Conservation (phyloP, 2,888 invertebrate genomes). For the Oxytorus armatus region DNA sequence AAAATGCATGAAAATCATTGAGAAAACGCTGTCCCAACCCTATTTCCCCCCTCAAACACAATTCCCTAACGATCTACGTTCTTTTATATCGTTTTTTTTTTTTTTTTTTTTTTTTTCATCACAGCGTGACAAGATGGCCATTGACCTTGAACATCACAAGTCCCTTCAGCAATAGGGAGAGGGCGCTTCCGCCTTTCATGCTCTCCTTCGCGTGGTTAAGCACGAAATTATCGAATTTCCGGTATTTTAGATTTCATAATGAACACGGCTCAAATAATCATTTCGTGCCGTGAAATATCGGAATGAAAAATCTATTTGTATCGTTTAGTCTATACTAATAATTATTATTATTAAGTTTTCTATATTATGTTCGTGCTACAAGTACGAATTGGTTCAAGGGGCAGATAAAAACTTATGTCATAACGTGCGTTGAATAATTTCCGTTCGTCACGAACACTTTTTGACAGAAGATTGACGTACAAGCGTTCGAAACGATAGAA, state of each 20-base stretch:
- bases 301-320: background rate
- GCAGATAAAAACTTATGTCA: too few species aligned
- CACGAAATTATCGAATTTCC: slow-evolving; percentile 27
- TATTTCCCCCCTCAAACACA: too few species aligned
- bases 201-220: background rate
- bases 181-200: slow-evolving; percentile 22
- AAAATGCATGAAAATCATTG: too few species aligned
- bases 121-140: slow-evolving; percentile 39
- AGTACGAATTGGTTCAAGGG: too few species aligned
- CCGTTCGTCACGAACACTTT: too few species aligned
- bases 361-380: too few species aligned
- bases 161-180: slow-evolving; percentile 17
- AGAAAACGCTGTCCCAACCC: too few species aligned
- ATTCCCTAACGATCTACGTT: too few species aligned
- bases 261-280: background rate
- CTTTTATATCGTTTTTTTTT: too few species aligned
- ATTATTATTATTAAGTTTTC: background rate
- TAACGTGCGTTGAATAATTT: too few species aligned
- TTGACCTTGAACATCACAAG: slow-evolving; percentile 50
- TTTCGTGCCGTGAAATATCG: background rate
- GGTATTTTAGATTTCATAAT: background rate
- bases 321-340: background rate
- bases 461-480: too few species aligned
- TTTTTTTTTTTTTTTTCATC: too few species aligned
- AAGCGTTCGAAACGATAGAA: background rate